A percentile compares a stretch with the other conserved stretches of the same genome.
Conservation (phyloP, 2,797 vertebrate species). For the Xiphophorus birchmanni region DNA sequence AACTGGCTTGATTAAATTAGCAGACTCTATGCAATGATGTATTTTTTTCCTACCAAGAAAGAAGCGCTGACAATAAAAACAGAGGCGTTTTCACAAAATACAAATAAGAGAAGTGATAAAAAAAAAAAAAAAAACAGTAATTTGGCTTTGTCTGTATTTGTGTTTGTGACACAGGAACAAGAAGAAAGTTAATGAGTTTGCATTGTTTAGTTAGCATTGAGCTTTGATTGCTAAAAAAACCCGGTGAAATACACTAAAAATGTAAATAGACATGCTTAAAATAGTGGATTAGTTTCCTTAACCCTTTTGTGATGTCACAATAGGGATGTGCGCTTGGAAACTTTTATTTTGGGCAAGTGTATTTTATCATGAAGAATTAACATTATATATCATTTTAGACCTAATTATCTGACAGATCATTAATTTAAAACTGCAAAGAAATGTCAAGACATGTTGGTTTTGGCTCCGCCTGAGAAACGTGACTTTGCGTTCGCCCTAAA, state of each 20-base stretch:
- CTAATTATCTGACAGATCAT: not conserved
- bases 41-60: not conserved
- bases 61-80: not conserved
- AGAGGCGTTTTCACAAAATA: not conserved
- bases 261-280: not conserved
- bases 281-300: conserved; percentile 10
- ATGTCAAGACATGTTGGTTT: not conserved
- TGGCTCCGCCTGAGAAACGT: not conserved
- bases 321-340: not conserved
- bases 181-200: not conserved
- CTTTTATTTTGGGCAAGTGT: not conserved
- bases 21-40: not conserved
- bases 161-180: not conserved
- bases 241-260: not conserved
- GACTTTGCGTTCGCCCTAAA: not conserved
- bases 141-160: not conserved
- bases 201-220: not conserved
- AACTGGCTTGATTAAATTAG: too few species aligned
- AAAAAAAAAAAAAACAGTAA: not conserved
- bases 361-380: not conserved
- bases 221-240: not conserved
- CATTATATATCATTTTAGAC: conserved; percentile 2
- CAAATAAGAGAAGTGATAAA: not conserved
- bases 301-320: not conserved
- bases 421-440: not conserved